Percentiles rank a stretch among this genome's conserved stretches.
These are phyloP conservation scores for Bombus haemorrhoidalis DNA, from an alignment of 1,140 invertebrate species.

Conservation along the genomic window DNA sequence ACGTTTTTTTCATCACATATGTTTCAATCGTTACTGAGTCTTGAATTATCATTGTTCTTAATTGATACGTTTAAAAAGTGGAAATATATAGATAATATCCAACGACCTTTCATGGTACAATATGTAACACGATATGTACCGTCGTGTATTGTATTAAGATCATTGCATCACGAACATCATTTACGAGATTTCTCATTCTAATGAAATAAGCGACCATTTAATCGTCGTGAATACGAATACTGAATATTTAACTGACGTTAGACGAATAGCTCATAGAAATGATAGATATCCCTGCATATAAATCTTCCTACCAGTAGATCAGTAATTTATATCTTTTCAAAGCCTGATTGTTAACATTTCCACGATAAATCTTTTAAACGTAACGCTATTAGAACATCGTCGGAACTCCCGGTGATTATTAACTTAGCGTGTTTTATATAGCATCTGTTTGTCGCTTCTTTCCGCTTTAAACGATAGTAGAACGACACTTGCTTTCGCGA, in stretches of 20 bases:
- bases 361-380: not conserved
- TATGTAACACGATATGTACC: too few relatives aligned
- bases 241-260: not conserved
- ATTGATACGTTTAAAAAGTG: not conserved
- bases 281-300: conserved; percentile 1
- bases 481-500: not conserved
- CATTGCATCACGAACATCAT: not conserved
- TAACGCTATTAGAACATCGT: not conserved
- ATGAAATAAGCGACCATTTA: not conserved
- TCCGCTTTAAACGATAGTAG: not conserved
- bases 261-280: not conserved
- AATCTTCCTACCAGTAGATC: not conserved
- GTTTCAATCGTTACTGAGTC: not conserved
- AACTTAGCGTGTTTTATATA: not conserved
- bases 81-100: not conserved
- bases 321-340: not conserved
- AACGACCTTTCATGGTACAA: not conserved
- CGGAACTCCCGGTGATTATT: too few relatives aligned
- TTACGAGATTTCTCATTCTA: not conserved
- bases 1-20: too few relatives aligned
- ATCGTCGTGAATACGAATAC: not conserved
- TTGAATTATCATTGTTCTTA: not conserved
- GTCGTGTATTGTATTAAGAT: too few relatives aligned
- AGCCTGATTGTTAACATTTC: not conserved
- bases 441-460: too few relatives aligned